A percentile compares a stretch with the other conserved stretches of the same genome.
Conservation (phyloP, 2,888 invertebrate species). For the Hydrotaea diabolus region DNA sequence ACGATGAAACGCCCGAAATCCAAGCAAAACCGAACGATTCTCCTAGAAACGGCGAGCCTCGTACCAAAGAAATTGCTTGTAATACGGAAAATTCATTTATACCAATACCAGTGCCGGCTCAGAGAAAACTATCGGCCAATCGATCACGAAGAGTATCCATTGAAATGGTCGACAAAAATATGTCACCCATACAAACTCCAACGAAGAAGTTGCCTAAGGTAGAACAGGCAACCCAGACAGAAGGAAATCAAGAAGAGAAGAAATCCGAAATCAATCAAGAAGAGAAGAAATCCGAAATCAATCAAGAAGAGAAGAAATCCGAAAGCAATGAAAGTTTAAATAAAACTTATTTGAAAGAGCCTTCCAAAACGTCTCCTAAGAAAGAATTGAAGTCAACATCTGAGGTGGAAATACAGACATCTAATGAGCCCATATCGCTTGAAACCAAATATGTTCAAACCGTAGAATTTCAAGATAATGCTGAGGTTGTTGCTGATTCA, state of each 20-base stretch:
- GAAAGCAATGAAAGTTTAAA: slow-evolving; percentile 21
- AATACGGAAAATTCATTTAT: slow-evolving; percentile 70
- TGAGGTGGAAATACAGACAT: slow-evolving; percentile 66
- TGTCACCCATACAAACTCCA: slow-evolving; percentile 77
- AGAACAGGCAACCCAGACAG: slow-evolving; percentile 63
- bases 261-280: neutral
- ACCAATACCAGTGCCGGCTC: slow-evolving; percentile 69
- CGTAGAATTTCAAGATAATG: slow-evolving; percentile 41
- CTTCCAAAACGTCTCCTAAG: neutral
- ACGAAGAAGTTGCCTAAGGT: slow-evolving; percentile 33
- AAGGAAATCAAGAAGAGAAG: neutral
- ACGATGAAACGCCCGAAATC: neutral
- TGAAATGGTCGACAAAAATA: slow-evolving; percentile 74
- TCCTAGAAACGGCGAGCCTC: neutral
- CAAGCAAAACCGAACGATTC: neutral
- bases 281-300: slow-evolving; percentile 20
- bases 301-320: neutral
- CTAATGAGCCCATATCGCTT: slow-evolving; percentile 8
- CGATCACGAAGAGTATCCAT: slow-evolving; percentile 48
- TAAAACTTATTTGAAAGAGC: neutral
- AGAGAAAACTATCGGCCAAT: slow-evolving; percentile 67
- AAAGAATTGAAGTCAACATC: slow-evolving; percentile 19
- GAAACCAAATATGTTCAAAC: slow-evolving; percentile 63
- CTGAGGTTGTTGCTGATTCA: slow-evolving; percentile 52
- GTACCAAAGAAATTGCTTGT: slow-evolving; percentile 49